Base-by-base conservation (phyloP, 1,140 invertebrate species). In the Pseudomyrmex gracilis region DNA sequence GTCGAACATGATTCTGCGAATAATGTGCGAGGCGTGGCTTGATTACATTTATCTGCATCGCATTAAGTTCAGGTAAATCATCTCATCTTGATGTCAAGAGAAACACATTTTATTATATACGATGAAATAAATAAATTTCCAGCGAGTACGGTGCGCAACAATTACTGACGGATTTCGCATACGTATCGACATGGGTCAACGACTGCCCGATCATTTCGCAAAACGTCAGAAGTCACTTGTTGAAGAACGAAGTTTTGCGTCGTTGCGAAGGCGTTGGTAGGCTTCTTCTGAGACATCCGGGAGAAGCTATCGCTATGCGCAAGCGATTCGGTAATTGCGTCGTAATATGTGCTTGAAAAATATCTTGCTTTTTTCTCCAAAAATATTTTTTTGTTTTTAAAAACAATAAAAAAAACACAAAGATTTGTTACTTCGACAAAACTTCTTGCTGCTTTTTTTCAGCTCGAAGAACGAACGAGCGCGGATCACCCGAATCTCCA, bases 21-120 rank as follows among this genome's bases (percentile, higher is more conserved):
- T 98, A 53, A 97, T 97, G 94, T 97, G 97, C 90, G 97, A 98
- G 91, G 96, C 97, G 1, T 98, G 97, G 97, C 93, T 98, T 47
- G 97, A 98, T 92, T 97, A 97, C 77, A 98, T 98, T 80, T 97
- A 97, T 91, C 95, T 96, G 49, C 96, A 97, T 84, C 96, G 96
- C 92, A 96, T 98, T 55, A 97, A 97, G 93, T 98, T 98, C 90
- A 96, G 96, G 95, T 96, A 95, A 93, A 90, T 53, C 7, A 2
- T 12, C 9, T 43, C 70, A 47, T 10, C 1, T 68, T 13, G 7
- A 68, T 22, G 22, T 45, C 12, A 4, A 68, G 20, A 57, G 0
- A 24, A 49, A 15, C 10, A 34, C 34, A 34, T 34, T 34, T 34
- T n/a, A n/a, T 34, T 34, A 34, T 34, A 34, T 5, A 34, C 34